phyloP scores from a whole-genome alignment of 2,888 invertebrate species.

The Dione juno region DNA sequence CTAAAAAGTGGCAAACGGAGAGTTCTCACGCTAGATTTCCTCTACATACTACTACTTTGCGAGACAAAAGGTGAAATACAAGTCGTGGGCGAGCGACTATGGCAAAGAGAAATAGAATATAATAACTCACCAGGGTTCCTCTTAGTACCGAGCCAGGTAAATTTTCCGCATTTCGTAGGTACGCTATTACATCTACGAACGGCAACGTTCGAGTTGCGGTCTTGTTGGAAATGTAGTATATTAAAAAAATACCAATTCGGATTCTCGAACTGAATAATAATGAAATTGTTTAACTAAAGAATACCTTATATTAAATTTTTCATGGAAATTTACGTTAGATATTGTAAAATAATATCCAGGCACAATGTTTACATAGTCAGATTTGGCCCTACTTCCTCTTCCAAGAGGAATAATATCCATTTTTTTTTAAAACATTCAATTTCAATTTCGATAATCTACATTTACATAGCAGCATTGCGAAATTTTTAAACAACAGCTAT shows the following conservation, averaged over 20 bases:
- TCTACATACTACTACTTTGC: too few relatives aligned
- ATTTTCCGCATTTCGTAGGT: slow-evolving; percentile 1
- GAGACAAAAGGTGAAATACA: too few relatives aligned
- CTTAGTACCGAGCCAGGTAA: not conserved
- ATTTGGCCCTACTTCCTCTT: not conserved
- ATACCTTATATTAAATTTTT: not conserved
- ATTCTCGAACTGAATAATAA: slow-evolving; percentile 4
- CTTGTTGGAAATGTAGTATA: not conserved
- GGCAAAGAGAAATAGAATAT: not conserved
- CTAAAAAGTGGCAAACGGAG: too few relatives aligned
- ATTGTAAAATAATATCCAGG: not conserved
- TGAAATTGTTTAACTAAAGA: slow-evolving; percentile 2
- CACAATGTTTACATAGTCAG: not conserved
- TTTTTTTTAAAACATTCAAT: too few relatives aligned
- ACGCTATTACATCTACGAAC: not conserved
- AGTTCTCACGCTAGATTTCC: too few relatives aligned
- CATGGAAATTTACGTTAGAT: too few relatives aligned
- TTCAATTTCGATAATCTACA: not conserved
- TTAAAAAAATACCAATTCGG: slow-evolving; percentile 17
- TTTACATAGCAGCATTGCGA: too few relatives aligned
- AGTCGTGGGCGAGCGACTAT: too few relatives aligned
- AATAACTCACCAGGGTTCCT: not conserved
- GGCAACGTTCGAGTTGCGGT: slow-evolving; percentile 3
- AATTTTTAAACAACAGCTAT: not conserved
- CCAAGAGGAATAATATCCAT: not conserved